phyloP scores from a whole-genome alignment of 1,140 invertebrate species.

The Penaeus chinensis region DNA sequence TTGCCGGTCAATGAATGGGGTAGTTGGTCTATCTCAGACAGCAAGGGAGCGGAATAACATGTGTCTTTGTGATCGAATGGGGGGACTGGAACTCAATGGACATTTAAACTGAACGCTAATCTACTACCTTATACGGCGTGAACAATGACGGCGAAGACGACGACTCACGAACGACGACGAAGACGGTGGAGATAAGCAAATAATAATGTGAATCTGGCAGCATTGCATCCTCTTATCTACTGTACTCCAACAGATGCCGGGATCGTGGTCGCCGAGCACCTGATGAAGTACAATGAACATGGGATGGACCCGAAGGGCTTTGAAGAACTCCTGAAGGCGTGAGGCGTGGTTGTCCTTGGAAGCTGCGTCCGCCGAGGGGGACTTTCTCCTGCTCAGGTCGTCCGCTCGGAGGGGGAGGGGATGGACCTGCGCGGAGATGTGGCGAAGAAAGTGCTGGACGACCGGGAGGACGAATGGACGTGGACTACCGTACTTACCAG shows the following conservation, averaged over 20 bases:
- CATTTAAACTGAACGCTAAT: too few relatives aligned
- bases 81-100: too few relatives aligned
- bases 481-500: too few relatives aligned
- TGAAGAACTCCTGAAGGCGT: not conserved
- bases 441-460: too few relatives aligned
- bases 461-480: too few relatives aligned
- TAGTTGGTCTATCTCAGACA: too few relatives aligned
- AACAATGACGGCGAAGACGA: too few relatives aligned
- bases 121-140: too few relatives aligned
- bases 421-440: too few relatives aligned
- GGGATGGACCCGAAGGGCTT: slow-evolving; percentile 38
- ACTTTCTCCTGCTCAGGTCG: slow-evolving; percentile 11
- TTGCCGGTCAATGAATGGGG: too few relatives aligned
- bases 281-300: slow-evolving; percentile 64
- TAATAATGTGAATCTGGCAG: slow-evolving; percentile 15
- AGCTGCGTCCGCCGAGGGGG: not conserved
- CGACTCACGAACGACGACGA: not conserved
- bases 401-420: not conserved
- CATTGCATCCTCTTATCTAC: slow-evolving; percentile 60
- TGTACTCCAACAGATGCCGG: slow-evolving; percentile 64
- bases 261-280: slow-evolving; percentile 61
- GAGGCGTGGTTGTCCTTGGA: slow-evolving; percentile 17
- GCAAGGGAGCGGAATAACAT: too few relatives aligned
- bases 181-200: not conserved
- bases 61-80: too few relatives aligned